Evolutionary conservation across 1,140 invertebrate genomes (phyloP).

Genomic region (Lepidurus arcticus): DNA sequence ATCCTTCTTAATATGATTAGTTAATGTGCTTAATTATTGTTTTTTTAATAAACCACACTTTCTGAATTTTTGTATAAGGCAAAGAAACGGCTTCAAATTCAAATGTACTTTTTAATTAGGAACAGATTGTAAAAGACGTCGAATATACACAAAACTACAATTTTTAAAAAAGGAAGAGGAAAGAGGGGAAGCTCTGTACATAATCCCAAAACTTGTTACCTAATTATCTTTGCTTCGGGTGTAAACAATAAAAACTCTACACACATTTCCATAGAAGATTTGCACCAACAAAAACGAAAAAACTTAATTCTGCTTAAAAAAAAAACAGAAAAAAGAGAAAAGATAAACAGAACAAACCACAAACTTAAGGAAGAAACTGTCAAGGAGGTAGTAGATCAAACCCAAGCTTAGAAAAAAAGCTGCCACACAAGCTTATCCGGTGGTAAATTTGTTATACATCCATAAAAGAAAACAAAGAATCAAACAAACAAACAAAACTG

Average conservation of each 20-base stretch:
- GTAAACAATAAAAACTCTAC: conserved; percentile 7
- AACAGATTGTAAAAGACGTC: background rate
- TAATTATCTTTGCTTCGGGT: background rate
- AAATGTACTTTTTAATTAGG: background rate
- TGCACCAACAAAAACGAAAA: background rate
- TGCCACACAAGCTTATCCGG: conserved; percentile 1
- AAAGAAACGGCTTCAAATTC: background rate
- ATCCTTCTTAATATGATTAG: too few relatives aligned
- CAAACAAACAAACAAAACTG: background rate
- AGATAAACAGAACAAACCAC: background rate
- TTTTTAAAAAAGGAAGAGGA: background rate
- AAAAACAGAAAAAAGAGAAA: background rate
- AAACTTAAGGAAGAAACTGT: background rate
- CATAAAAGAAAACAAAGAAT: background rate
- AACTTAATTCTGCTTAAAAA: background rate
- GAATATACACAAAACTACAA: conserved; percentile 1
- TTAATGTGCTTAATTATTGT: too few relatives aligned
- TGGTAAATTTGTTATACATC: background rate
- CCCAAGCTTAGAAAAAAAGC: conserved; percentile 3
- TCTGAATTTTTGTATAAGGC: background rate
- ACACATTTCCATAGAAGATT: background rate
- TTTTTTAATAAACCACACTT: too few relatives aligned
- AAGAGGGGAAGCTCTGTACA: background rate
- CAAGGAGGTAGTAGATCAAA: conserved; percentile 16
- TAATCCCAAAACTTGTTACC: background rate